phyloP scores from a whole-genome alignment of 2,113 vertebrate species.

The Ariopsis seemanni region DNA sequence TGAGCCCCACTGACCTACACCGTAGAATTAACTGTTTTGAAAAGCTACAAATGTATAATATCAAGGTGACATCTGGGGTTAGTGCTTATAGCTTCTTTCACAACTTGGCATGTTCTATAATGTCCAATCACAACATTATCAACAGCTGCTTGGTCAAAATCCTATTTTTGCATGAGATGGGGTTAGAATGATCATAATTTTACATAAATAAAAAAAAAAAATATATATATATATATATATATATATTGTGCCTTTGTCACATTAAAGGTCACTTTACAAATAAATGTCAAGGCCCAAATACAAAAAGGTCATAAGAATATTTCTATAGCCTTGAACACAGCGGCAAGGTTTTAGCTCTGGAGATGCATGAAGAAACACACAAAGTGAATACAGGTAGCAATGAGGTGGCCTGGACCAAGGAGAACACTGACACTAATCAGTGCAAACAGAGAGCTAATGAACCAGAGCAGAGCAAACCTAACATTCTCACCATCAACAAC shows the following conservation, averaged over 20 bases:
- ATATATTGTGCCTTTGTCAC: not conserved
- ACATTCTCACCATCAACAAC: not conserved
- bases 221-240: not conserved
- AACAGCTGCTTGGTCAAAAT: not conserved
- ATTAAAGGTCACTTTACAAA: not conserved
- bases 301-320: not conserved
- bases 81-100: not conserved
- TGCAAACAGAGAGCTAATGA: not conserved
- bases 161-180: not conserved
- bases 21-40: no score
- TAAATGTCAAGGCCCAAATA: not conserved
- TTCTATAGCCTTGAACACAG: not conserved
- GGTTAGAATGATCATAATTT: not conserved
- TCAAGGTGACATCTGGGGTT: not conserved
- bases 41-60: not conserved
- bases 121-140: not conserved
- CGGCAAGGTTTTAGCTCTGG: not conserved
- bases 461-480: not conserved
- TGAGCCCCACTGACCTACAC: not conserved
- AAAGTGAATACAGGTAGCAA: not conserved
- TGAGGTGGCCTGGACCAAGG: not conserved
- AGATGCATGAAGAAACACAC: not conserved
- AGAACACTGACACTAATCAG: not conserved
- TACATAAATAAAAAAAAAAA: not conserved
- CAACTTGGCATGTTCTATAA: not conserved